Evolutionary conservation across 2,888 invertebrate species (phyloP).

Genomic region (Cheilosia pagana): DNA sequence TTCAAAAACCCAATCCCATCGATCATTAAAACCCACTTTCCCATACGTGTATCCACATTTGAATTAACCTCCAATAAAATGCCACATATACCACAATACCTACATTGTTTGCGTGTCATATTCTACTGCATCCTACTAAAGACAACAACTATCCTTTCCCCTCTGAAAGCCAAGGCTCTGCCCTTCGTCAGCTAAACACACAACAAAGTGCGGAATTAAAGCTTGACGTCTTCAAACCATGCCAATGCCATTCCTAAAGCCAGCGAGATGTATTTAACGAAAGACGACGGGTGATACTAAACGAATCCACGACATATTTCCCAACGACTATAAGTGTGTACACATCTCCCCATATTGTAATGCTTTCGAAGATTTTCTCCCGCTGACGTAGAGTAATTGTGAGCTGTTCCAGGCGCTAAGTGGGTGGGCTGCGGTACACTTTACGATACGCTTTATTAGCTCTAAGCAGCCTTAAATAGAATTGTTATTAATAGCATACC

Average conservation of each 20-base stretch:
- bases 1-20: too few relatives aligned
- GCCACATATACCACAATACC: too few relatives aligned
- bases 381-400: constrained; percentile 29
- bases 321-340: constrained; percentile 2
- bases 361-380: constrained; percentile 4
- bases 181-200: constrained; percentile 10
- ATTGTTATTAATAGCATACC: constrained; percentile 36
- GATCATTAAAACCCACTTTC: too few relatives aligned
- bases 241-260: neutral
- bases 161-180: constrained; percentile 18
- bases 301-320: constrained; percentile 1
- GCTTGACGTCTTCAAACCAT: neutral
- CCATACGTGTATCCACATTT: too few relatives aligned
- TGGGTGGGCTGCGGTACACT: constrained; percentile 17
- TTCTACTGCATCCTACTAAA: neutral
- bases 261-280: neutral
- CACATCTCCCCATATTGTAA: neutral
- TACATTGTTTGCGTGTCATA: constrained; percentile 3
- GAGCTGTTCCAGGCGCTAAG: constrained; percentile 21
- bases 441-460: constrained; percentile 47
- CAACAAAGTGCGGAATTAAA: constrained; percentile 23
- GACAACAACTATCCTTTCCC: neutral
- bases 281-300: neutral
- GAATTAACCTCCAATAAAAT: too few relatives aligned
- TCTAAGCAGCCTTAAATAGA: constrained; percentile 38